Evolutionary conservation across 2,113 vertebrate genomes (phyloP), one percentile per base, ranked within the genome.

Genomic region (Leucosticte australis): DNA sequence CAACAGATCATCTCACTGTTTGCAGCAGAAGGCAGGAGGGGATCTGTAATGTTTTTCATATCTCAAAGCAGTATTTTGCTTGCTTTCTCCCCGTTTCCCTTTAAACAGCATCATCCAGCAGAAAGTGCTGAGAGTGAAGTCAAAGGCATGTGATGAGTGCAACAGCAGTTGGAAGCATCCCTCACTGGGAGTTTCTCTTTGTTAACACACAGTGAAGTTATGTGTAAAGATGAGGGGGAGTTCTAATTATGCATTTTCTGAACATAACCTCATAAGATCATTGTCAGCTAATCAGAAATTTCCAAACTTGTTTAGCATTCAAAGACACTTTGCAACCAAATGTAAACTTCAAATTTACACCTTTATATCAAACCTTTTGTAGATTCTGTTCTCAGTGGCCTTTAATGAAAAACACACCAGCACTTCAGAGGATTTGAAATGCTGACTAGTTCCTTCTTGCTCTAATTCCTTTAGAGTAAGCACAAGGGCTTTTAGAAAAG

Each of bases 231-330:
- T 83, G 59, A 81, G 60, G 39, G 39, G 46, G 47, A 68, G 56
- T 87, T 93, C 64, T 90, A 64, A 75, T 86, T 59, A 87, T 81
- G 73, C 73, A 41, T 71, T 92, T 85, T 64, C 23, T 84, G 64
- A 90, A 21, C 63, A 47, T 56, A 64, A 63, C 12, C 39, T 70
- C 69, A 35, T 49, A 55, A 86, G 42, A 59, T 83, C 50, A 80
- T 41, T 83, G 83, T 59, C 60, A 89, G 68, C 79, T 89, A 80
- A 93, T 89, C 89, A 89, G 60, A 84, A 87, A 87, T 18, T 86
- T 78, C 35, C 42, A 89, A 63, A 83, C 41, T 89, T 55, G 35
- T 55, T 92, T 56, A 70, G 49, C 15, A 35, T 74, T 77, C 59
- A 83, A 67, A 95, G 71, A 67, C 27, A 64, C 55, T 83, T 77